Evolutionary conservation across 2,113 vertebrate genomes (phyloP).

Genomic region (Anguilla japonica): DNA sequence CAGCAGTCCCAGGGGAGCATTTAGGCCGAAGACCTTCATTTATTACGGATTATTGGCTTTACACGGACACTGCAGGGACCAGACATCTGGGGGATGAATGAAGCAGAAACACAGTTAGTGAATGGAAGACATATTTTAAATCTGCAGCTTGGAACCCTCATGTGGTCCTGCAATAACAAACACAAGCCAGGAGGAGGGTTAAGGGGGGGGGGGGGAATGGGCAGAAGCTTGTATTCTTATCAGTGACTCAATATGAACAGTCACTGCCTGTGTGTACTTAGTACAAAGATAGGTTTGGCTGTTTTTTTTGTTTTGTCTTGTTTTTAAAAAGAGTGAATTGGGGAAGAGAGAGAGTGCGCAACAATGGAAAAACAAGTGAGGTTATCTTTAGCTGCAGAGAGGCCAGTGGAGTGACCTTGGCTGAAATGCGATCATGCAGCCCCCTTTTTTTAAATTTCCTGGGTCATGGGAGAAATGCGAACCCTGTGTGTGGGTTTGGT

Average conservation of each 20-base stretch:
- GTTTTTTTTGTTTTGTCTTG: not conserved
- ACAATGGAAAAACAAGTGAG: not conserved
- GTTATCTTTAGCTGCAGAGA: not conserved
- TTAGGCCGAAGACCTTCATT: not conserved
- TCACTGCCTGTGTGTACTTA: not conserved
- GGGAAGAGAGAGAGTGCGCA: not conserved
- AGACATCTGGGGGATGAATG: not conserved
- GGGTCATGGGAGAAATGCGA: conserved; percentile 1
- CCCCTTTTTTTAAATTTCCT: not conserved
- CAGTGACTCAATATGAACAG: not conserved
- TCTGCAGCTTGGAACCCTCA: not conserved
- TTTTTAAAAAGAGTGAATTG: not conserved
- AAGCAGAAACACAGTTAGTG: not conserved
- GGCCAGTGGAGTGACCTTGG: not conserved
- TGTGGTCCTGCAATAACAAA: not conserved
- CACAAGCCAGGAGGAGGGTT: not conserved
- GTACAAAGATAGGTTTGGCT: not conserved
- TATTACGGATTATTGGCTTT: not conserved
- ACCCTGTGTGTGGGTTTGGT: not conserved
- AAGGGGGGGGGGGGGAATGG: not conserved
- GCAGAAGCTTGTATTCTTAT: not conserved
- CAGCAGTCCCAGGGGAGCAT: not conserved
- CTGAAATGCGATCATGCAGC: not conserved
- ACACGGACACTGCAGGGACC: not conserved
- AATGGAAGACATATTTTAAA: not conserved